Base-by-base conservation (phyloP, 2,797 vertebrate species). In the Eulemur albifrons region DNA sequence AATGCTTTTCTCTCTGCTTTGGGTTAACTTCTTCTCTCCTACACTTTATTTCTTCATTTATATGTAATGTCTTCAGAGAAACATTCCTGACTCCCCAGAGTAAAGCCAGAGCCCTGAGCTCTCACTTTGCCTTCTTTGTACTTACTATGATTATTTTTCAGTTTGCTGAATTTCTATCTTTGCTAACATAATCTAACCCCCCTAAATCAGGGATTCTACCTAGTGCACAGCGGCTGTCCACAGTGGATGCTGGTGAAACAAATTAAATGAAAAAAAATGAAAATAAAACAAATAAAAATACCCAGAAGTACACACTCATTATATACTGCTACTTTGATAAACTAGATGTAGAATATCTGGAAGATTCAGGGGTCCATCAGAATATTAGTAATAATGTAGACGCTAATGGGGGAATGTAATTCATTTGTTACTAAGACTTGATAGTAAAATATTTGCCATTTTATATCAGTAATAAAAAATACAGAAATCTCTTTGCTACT, bases 391-490 rank as follows among this genome's bases (percentile, higher is more conserved):
- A 38, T 38, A 73, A 4, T 84, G 45, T 79, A n/a, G 25, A 21
- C 65, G 38, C 8, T n/a, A 63, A 10, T 48, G 52, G 70, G 32
- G 43, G 38, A 73, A 88, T 94, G 54, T 63, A 83, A 88, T 94
- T 82, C n/a, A 59, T 70, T 86, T 72, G 35, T 57, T 84, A 65
- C 54, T 45, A 96, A 84, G n/a, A 79, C 25, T 65, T 73, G 54
- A 72, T 45, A 96, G 40, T 35, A 84, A 72, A 88, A 83, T 88
- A 65, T 63, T 88, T 94, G 77, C 15, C 15, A 88, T 57, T 52
- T 83, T 92, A 82, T 79, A 72, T 70, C 48, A 83, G n/a, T 35
- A 65, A 92, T 79, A 65, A 65, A 86, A 96, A 94, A 10, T 12
- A 54, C 5, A 72, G 14, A 77, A 83, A 63, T 79, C 3, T 65